Base-by-base conservation (phyloP, 2,888 invertebrate species). In the Aelia acuminata region DNA sequence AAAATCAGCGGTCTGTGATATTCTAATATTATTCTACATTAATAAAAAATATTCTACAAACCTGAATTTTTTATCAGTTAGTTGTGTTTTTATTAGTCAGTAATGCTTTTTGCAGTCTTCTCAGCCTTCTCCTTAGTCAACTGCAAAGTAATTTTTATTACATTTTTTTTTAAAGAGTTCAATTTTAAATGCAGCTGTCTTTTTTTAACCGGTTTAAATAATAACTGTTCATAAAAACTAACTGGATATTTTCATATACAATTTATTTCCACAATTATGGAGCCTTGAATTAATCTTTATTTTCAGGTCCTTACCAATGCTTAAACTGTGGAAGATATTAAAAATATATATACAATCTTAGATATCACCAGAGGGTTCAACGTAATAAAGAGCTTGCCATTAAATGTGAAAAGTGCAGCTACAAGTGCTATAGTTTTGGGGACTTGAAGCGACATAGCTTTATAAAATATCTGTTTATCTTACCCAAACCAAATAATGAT, bases 311-410 rank as follows among this genome's bases (percentile, higher is more conserved):
- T 84, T 84, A 49, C 84, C 48, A 84, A n/a, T 84, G 84, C 50
- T 48, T 18, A 15, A 50, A 84, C 49, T 88, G 88, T 50, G 88
- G 88, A 15, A 49, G 88, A 20, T 49, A n/a, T n/a, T 88, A 88
- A 53, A 88, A 88, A 53, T 88, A 88, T 80, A n/a, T 48, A 20
- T 49, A 88, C 63, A 88, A 88, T 49, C 84, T 88, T 49, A 47
- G 84, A 50, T 47, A 63, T 26, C 88, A 88, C 43, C 84, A 88
- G 75, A 48, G 84, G 39, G 43, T 88, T n/a, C 63, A 84, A 26
- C 84, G 88, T 53, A 53, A 53, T 43, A 88, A 84, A 53, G 43
- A 84, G n/a, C 88, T 84, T n/a, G 48, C 70, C 13, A 18, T 88
- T 80, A 63, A 43, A n/a, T 88, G 88, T 22, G 26, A n/a, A 35